A percentile compares a stretch with the other conserved stretches of the same genome.
Evolutionary conservation across 2,888 invertebrate genomes (phyloP).

Genomic region (Taphrorychus bicolor): DNA sequence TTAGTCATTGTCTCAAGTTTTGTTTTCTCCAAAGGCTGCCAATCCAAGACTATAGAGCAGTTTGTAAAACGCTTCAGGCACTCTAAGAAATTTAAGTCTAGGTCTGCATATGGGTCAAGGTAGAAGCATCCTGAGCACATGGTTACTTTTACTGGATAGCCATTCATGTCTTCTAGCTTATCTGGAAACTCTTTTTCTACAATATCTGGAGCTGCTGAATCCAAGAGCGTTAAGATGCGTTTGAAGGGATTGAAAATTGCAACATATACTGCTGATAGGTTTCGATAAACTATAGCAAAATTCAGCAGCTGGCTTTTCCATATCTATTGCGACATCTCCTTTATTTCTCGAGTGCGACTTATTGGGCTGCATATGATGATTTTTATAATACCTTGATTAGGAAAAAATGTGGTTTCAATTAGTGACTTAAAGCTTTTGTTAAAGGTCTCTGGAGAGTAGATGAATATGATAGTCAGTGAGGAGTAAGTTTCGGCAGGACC

Average conservation of each 20-base stretch:
- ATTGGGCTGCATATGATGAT: background rate
- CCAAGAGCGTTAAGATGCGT: background rate
- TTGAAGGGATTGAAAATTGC: background rate
- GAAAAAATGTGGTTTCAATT: background rate
- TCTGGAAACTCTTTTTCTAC: slow-evolving; percentile 17
- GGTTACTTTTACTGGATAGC: slow-evolving; percentile 4
- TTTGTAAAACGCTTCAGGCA: background rate
- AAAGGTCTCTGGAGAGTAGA: background rate
- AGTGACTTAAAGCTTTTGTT: background rate
- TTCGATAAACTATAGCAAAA: background rate
- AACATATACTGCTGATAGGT: background rate
- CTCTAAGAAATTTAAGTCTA: slow-evolving; percentile 2
- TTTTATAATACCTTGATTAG: background rate
- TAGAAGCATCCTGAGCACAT: background rate
- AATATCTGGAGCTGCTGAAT: background rate
- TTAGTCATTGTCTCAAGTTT: background rate
- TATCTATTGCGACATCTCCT: background rate
- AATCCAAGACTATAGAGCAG: background rate
- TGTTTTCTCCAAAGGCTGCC: background rate
- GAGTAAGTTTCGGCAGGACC: background rate
- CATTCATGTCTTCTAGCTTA: slow-evolving; percentile 18
- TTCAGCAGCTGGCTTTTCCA: background rate
- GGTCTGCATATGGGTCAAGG: background rate
- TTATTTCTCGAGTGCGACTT: background rate
- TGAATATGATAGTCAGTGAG: background rate